phyloP scores from a whole-genome alignment of 2,113 vertebrate genomes.

The Indicator indicator region DNA sequence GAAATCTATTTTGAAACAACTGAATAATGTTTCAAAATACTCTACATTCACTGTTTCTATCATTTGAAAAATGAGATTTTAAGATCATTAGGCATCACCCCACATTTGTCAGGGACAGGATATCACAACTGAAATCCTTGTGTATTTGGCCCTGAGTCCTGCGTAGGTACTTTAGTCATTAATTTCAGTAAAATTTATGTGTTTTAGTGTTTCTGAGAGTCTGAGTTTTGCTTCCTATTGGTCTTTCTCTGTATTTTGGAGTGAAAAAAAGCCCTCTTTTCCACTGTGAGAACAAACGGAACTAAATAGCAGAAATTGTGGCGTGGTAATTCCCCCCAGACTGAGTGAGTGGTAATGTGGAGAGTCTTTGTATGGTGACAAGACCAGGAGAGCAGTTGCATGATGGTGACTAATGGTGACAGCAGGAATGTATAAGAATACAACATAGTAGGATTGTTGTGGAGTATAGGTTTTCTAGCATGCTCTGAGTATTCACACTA shows the following conservation, averaged over 20 bases:
- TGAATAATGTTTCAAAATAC: not conserved
- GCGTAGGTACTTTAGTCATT: not conserved
- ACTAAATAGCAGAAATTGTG: not conserved
- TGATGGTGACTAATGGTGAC: not conserved
- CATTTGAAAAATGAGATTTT: not conserved
- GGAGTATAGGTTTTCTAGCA: not conserved
- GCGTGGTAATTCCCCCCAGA: not conserved
- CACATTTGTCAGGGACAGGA: not conserved
- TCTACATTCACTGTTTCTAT: not conserved
- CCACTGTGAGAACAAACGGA: not conserved
- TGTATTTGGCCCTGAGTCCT: not conserved
- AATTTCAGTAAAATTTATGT: not conserved
- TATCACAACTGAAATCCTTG: not conserved
- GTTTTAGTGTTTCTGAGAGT: not conserved
- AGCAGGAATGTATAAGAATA: not conserved
- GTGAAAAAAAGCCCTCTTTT: not conserved
- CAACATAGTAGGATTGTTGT: not conserved
- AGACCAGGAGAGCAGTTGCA: not conserved
- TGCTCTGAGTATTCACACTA: not conserved
- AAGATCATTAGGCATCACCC: not conserved
- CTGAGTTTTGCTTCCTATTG: not conserved
- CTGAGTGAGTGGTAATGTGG: not conserved
- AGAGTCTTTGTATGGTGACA: not conserved
- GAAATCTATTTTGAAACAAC: not conserved
- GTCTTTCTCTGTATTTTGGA: not conserved